Evolutionary conservation across 2,888 invertebrate genomes (phyloP).

Genomic region (Drosophila incognita): DNA sequence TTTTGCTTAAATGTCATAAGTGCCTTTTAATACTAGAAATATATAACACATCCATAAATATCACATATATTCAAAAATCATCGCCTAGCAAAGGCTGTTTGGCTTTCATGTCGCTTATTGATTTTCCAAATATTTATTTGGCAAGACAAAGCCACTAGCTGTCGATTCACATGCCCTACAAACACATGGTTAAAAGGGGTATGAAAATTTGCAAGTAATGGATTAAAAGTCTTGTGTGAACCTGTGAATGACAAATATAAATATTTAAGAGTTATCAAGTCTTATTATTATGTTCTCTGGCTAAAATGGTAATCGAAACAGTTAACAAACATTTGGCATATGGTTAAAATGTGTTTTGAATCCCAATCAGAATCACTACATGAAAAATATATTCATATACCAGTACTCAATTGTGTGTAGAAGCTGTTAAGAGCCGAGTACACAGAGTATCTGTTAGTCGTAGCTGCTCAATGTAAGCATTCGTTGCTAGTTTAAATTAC

Average conservation of each 20-base stretch:
- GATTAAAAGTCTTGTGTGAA: not conserved
- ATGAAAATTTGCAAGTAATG: not conserved
- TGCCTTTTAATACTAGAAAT: constrained; percentile 26
- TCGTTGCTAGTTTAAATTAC: constrained; percentile 12
- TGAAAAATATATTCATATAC: no score
- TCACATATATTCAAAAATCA: not conserved
- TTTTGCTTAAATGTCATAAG: constrained; percentile 64
- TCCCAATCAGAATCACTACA: not conserved
- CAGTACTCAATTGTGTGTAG: not conserved
- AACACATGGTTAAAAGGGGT: not conserved
- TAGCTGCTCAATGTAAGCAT: not conserved
- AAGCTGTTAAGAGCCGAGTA: not conserved
- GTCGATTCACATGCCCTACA: constrained; percentile 10
- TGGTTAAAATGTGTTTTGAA: no score
- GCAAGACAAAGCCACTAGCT: constrained; percentile 23
- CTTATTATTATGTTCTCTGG: not conserved
- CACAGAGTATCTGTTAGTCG: not conserved
- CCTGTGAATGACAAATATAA: not conserved
- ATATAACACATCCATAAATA: not conserved
- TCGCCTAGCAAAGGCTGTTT: not conserved
- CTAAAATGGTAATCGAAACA: not conserved
- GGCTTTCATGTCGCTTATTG: constrained; percentile 41
- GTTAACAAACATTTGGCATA: not conserved
- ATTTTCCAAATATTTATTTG: constrained; percentile 61
- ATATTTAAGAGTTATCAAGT: not conserved